Conservation (phyloP, 2,888 invertebrate species). For the Eumerus sabulonum region DNA sequence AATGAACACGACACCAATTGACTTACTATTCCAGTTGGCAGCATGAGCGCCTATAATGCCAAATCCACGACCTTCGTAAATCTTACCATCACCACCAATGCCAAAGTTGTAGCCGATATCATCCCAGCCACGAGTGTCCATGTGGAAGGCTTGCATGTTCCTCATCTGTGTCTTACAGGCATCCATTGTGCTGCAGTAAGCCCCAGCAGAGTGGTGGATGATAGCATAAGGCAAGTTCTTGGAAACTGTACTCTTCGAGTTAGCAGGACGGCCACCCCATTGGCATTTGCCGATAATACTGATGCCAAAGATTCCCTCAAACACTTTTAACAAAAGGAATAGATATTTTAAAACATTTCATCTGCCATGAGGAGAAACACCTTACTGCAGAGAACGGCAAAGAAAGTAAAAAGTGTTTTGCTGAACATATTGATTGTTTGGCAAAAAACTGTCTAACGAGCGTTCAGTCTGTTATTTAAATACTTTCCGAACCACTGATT, state of each 20-base stretch:
- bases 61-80: slow-evolving; percentile 76
- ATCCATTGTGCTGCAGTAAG: slow-evolving; percentile 71
- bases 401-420: slow-evolving; percentile 27
- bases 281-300: slow-evolving; percentile 72
- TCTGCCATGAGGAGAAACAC: background rate
- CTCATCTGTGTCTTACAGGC: slow-evolving; percentile 73
- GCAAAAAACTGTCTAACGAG: background rate
- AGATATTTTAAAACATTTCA: background rate
- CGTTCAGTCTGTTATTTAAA: no score
- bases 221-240: slow-evolving; percentile 72
- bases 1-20: slow-evolving; percentile 75
- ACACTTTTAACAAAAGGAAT: background rate
- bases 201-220: slow-evolving; percentile 73
- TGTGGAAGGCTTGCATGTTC: slow-evolving; percentile 75
- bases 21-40: slow-evolving; percentile 74
- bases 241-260: slow-evolving; percentile 68
- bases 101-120: slow-evolving; percentile 77
- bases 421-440: slow-evolving; percentile 16
- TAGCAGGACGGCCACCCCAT: slow-evolving; percentile 75
- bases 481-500: no score
- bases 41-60: slow-evolving; percentile 75
- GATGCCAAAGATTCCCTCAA: slow-evolving; percentile 64
- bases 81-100: slow-evolving; percentile 76
- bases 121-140: slow-evolving; percentile 73
- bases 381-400: slow-evolving; percentile 27